Evolutionary conservation across 2,113 vertebrate genomes (phyloP).

Genomic region (Hoplias malabaricus): DNA sequence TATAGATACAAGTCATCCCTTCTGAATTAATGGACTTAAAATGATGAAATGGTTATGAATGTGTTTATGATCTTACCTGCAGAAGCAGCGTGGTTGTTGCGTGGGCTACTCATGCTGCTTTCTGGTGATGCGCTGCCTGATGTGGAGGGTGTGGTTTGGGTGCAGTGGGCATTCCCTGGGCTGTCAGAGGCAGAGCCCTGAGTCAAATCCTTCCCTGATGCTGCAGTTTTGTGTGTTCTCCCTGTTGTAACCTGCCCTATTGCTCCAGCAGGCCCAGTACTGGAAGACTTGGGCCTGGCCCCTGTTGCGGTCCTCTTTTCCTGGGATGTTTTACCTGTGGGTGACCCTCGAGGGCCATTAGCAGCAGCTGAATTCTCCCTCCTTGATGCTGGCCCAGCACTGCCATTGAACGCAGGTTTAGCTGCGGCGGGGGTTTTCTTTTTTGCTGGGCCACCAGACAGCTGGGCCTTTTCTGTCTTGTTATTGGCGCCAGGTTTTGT

Average conservation of each 20-base stretch:
- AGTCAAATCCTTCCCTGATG: conserved; percentile 71
- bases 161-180: conserved; percentile 47
- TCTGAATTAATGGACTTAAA: too few relatives aligned
- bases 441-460: conserved; percentile 74
- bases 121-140: conserved; percentile 75
- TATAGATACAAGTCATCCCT: too few relatives aligned
- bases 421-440: conserved; percentile 76
- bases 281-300: conserved; percentile 82
- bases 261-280: conserved; percentile 64
- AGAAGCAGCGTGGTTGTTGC: conserved; percentile 56
- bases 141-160: conserved; percentile 60
- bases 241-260: conserved; percentile 62
- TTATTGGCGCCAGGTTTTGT: conserved; percentile 78
- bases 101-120: conserved; percentile 67
- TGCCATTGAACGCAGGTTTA: conserved; percentile 76
- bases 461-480: conserved; percentile 79
- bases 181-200: conserved; percentile 50
- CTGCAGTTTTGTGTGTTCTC: conserved; percentile 73
- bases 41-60: too few relatives aligned
- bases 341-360: conserved; percentile 71
- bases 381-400: conserved; percentile 65
- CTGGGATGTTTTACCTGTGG: conserved; percentile 69
- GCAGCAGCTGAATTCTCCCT: conserved; percentile 67
- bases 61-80: conserved; percentile 61
- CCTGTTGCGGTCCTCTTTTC: conserved; percentile 77